Evolutionary conservation across 2,797 vertebrate species (phyloP).

Genomic region (Semotilus atromaculatus): DNA sequence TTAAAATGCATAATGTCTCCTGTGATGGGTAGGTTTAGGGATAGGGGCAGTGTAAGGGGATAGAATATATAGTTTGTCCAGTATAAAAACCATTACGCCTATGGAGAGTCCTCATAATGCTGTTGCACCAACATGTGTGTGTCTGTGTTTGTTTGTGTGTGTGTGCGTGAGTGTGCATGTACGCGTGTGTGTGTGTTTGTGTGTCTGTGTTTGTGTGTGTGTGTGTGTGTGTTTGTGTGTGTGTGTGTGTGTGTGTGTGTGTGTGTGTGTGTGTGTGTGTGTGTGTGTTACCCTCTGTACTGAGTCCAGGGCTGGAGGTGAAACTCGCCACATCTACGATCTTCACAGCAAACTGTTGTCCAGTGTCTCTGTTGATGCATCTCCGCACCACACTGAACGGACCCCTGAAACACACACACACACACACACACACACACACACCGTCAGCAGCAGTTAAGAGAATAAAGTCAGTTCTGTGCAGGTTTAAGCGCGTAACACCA

Average conservation of each 20-base stretch:
- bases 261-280: not conserved
- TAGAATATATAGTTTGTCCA: no score
- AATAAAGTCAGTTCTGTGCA: not conserved
- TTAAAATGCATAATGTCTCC: no score
- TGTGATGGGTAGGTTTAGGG: no score
- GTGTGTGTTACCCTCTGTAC: slow-evolving; percentile 88
- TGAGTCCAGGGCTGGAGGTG: slow-evolving; percentile 98
- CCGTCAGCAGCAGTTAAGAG: not conserved
- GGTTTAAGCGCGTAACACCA: not conserved
- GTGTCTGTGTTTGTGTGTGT: not conserved
- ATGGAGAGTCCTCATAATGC: no score
- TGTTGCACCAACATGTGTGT: no score
- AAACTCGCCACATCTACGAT: slow-evolving; percentile 99
- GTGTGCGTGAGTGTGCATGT: not conserved
- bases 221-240: not conserved
- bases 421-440: slow-evolving; percentile 58
- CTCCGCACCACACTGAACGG: slow-evolving; percentile 96
- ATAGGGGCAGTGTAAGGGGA: no score
- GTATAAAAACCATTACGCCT: no score
- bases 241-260: not conserved
- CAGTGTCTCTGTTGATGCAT: slow-evolving; percentile 98
- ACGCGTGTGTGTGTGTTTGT: no score
- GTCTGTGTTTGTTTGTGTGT: not conserved
- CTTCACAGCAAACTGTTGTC: slow-evolving; percentile 98
- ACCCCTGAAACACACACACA: slow-evolving; percentile 82